phyloP scores from a whole-genome alignment of 2,113 vertebrate species.

The Seriola aureovittata region DNA sequence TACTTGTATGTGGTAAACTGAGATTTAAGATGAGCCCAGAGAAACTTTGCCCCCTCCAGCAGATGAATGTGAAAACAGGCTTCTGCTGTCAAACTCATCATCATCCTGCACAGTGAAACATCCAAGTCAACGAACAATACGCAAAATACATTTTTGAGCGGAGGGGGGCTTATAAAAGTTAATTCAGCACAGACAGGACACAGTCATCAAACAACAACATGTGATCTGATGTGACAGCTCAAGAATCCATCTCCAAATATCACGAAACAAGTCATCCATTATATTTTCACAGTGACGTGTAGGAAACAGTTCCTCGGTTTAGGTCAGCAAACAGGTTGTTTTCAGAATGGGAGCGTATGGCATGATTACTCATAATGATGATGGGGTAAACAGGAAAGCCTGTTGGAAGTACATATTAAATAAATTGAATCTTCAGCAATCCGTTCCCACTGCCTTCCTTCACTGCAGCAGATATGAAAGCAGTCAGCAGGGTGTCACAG shows the following conservation, averaged over 20 bases:
- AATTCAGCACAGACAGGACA: slow-evolving; percentile 4
- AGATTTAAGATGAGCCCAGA: not conserved
- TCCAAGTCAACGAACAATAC: not conserved
- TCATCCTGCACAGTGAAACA: not conserved
- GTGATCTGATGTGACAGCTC: not conserved
- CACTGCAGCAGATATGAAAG: slow-evolving; percentile 7
- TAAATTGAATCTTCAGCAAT: not conserved
- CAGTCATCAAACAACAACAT: slow-evolving; percentile 1
- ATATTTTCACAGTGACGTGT: not conserved
- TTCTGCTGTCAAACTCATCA: not conserved
- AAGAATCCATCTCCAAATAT: not conserved
- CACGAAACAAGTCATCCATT: not conserved
- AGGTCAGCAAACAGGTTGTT: not conserved
- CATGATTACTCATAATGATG: slow-evolving; percentile 7
- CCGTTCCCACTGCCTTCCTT: not conserved
- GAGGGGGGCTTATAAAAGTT: not conserved
- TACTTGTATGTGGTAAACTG: not conserved
- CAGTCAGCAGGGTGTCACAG: slow-evolving; percentile 2
- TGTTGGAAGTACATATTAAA: slow-evolving; percentile 26
- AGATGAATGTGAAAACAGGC: not conserved
- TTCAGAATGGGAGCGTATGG: not conserved
- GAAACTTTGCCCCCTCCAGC: not conserved
- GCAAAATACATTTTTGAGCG: not conserved
- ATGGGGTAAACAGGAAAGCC: slow-evolving; percentile 21
- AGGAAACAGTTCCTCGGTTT: not conserved